Conservation (phyloP, 2,888 invertebrate genomes). For the Ophion obscuratus region DNA sequence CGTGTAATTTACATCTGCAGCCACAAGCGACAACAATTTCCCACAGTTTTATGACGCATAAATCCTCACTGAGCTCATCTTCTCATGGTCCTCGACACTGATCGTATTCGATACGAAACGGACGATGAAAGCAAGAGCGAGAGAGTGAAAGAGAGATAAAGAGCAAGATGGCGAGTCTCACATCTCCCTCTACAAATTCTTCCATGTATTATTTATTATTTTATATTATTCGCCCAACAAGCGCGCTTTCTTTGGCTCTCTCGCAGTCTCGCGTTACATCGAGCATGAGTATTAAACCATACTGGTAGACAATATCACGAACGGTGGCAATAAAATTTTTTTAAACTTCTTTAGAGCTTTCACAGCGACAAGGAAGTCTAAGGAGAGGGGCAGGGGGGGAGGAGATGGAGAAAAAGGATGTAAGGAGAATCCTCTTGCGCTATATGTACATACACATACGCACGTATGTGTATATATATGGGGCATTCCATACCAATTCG, state of each 20-base stretch:
- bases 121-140: no score
- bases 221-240: slow-evolving; percentile 49
- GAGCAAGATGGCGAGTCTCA: no score
- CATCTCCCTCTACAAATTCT: not conserved
- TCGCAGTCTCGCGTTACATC: slow-evolving; percentile 38
- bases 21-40: not conserved
- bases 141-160: no score
- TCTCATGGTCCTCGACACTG: not conserved
- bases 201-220: slow-evolving; percentile 40
- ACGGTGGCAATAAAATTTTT: slow-evolving; percentile 60
- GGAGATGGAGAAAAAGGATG: slow-evolving; percentile 29
- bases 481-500: no score
- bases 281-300: slow-evolving; percentile 5
- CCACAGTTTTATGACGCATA: not conserved
- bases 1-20: not conserved
- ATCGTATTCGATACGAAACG: not conserved
- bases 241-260: slow-evolving; percentile 11
- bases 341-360: slow-evolving; percentile 48
- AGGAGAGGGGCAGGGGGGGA: slow-evolving; percentile 54
- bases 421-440: slow-evolving; percentile 18
- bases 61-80: not conserved
- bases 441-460: not conserved
- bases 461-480: no score
- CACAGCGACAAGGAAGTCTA: not conserved
- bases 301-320: slow-evolving; percentile 43